phyloP scores from a whole-genome alignment of 2,797 vertebrate genomes.

The Sus cebifrons region DNA sequence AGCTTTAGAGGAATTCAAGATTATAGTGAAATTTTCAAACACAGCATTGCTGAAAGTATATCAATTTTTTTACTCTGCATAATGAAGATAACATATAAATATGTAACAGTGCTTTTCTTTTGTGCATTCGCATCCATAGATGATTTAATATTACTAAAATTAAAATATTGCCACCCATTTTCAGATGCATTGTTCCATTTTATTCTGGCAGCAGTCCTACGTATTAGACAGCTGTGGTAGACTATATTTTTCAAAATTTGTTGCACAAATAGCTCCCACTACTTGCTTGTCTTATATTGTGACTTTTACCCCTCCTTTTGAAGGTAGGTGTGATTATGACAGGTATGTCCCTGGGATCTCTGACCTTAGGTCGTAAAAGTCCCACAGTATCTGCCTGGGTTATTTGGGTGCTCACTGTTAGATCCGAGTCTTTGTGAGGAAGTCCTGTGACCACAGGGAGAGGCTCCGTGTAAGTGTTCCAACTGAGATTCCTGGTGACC shows the following conservation, averaged over 20 bases:
- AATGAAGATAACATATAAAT: background rate
- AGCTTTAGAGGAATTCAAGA: background rate
- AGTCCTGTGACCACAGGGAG: background rate
- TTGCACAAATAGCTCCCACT: background rate
- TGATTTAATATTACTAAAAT: constrained; percentile 12
- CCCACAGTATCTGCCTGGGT: background rate
- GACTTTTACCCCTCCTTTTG: background rate
- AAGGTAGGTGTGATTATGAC: background rate
- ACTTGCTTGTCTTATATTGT: background rate
- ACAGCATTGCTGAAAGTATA: background rate
- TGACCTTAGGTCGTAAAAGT: background rate
- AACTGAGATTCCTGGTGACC: background rate
- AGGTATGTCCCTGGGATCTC: background rate
- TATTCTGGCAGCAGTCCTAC: background rate
- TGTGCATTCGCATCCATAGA: background rate
- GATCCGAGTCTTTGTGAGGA: background rate
- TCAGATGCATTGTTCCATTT: background rate
- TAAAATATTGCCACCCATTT: background rate
- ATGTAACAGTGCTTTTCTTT: background rate
- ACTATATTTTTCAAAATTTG: background rate
- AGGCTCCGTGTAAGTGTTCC: background rate
- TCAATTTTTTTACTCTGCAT: background rate
- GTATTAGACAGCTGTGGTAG: background rate
- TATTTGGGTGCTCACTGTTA: background rate
- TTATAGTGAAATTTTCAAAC: constrained; percentile 11